Evolutionary conservation across 1,140 invertebrate species (phyloP).

Genomic region (Ganaspis sp.): DNA sequence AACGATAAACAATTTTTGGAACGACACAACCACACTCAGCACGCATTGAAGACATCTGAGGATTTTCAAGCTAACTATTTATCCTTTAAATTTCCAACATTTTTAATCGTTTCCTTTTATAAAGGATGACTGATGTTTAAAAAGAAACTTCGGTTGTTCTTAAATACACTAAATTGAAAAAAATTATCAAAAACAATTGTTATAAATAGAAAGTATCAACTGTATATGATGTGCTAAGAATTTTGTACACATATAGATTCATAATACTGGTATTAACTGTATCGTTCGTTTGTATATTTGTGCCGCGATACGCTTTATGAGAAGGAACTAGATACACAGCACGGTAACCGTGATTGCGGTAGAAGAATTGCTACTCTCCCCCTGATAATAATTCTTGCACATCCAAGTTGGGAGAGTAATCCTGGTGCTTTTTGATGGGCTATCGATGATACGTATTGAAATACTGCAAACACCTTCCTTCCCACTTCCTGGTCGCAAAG

Average conservation of each 20-base stretch:
- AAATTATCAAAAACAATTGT: slow-evolving; percentile 56
- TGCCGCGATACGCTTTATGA: slow-evolving; percentile 59
- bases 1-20: slow-evolving; percentile 75
- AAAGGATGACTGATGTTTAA: slow-evolving; percentile 70
- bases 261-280: slow-evolving; percentile 52
- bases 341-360: slow-evolving; percentile 55
- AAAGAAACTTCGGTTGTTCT: slow-evolving; percentile 59
- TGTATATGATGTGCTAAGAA: slow-evolving; percentile 64
- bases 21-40: slow-evolving; percentile 86
- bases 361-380: slow-evolving; percentile 50
- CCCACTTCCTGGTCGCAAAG: slow-evolving; percentile 56
- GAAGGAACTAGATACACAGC: slow-evolving; percentile 59
- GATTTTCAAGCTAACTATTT: slow-evolving; percentile 80
- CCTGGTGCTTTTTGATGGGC: slow-evolving; percentile 55
- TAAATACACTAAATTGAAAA: slow-evolving; percentile 63
- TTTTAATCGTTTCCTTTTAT: slow-evolving; percentile 72
- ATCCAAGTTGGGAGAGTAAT: slow-evolving; percentile 42
- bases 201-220: slow-evolving; percentile 63
- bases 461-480: slow-evolving; percentile 57
- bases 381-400: background rate
- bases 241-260: slow-evolving; percentile 61
- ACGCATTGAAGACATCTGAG: slow-evolving; percentile 94
- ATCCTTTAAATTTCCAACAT: slow-evolving; percentile 71
- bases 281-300: slow-evolving; percentile 63
- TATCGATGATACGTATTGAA: slow-evolving; percentile 60